Base-by-base conservation (phyloP, 2,113 vertebrate genomes). In the Equus przewalskii region DNA sequence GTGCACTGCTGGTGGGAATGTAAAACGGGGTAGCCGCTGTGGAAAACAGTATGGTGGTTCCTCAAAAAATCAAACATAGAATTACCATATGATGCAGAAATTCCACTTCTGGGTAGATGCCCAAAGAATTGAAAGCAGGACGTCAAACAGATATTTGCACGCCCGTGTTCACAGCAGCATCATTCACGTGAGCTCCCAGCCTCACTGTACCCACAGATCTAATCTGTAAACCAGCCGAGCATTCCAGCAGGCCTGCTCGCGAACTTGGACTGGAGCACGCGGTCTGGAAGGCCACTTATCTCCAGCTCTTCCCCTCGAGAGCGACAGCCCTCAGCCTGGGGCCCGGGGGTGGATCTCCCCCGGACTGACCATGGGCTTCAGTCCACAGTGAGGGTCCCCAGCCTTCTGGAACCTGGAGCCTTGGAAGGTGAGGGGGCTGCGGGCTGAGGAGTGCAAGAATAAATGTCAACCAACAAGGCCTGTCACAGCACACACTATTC, bases 241-340 rank as follows among this genome's bases (percentile, higher is more conserved):
- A 0, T 1, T 26, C 10, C 28, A 3, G 21, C 51, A 62, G 84
- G 75, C 64, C 84, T 22, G 72, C 36, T 28, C 0, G 0, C 0
- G 69, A 6, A 12, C 8, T 12, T 0, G 4, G 8, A 8, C 11
- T 30, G 22, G 46, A 41, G 13, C 41, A 0, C 0, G 0, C 0
- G 2, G n/a, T 28, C 33, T 4, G 14, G 2, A 26, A 26, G n/a
- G 3, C 24, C 5, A 4, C 7, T 2, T 7, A 3, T 1, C 19
- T 3, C 6, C 76, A 3, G 33, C 33, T 22, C 15, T 14, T 30
- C 33, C 41, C 36, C 1, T 60, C 0, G 0, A 44, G 4, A 73
- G n/a, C 0, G 3, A 89, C 7, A 24, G 86, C 56, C 28, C 1
- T 16, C 8, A 6, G 56, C 28, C 41, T 33, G 3, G 15, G 41